Evolutionary conservation across 2,797 vertebrate genomes (phyloP), one percentile per base, ranked within the genome.

Genomic region (Tarsius wallacei): DNA sequence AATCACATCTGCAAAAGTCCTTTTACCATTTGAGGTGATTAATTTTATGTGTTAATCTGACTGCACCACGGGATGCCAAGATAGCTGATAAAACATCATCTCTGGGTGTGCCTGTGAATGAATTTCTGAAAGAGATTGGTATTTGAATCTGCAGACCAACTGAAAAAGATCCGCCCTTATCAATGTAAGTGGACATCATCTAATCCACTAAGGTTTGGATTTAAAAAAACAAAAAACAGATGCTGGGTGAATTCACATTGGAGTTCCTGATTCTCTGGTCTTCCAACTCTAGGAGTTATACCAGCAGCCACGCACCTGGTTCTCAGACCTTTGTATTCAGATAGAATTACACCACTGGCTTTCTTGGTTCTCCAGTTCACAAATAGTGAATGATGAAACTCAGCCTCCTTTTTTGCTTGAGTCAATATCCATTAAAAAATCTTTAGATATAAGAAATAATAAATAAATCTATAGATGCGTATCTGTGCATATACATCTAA

Each of bases 131-230:
- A 66, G 47, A 77, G 15, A 57, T 21, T 49, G 28, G 4, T 28
- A 57, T 49, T 59, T 31, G 26, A 17, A n/a, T 24, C 33, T 68
- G 19, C 28, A 47, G 21, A 66, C 28, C 55, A 28, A 68, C 5
- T 6, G 49, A 86, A 49, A n/a, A 22, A 53, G 10, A 49, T 51
- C 12, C 13, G n/a, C 22, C 36, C 36, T 78, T 36, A 28, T 5
- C 28, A 61, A 21, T 16, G 19, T 4, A 31, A n/a, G 12, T 12
- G 7, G 1, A 26, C 0, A 21, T 57, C 12, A 11, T 26, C 3
- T 19, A 66, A 26, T 57, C 28, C 31, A 14, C 7, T 26, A 17
- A 26, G 55, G 7, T 21, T 51, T 77, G 76, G 11, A 77, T 55
- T 31, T 2, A 24, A 31, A n/a, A n/a, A 31, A 26, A 13, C 28